Percentiles rank a stretch among this genome's conserved stretches.
Evolutionary conservation across 1,140 invertebrate species (phyloP).

Genomic region (Anastrepha obliqua): DNA sequence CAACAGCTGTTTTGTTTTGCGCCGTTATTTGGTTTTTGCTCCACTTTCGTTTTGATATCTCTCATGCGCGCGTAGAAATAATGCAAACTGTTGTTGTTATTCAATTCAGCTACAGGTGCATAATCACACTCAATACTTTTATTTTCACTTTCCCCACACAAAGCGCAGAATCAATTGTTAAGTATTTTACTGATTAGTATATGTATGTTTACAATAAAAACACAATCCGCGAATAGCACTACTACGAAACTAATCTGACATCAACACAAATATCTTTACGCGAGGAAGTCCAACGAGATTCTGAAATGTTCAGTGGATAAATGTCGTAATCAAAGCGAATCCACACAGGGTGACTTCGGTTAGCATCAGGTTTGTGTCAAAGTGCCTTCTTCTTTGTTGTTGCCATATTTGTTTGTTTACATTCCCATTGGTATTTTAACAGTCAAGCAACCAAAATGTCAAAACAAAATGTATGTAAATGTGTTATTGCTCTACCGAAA

Average conservation of each 20-base stretch:
- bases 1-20: slow-evolving; percentile 49
- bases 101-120: slow-evolving; percentile 38
- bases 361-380: background rate
- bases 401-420: too few species aligned
- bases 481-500: too few species aligned
- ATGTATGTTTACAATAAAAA: background rate
- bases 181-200: background rate
- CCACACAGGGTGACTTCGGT: too few species aligned
- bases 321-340: slow-evolving; percentile 22
- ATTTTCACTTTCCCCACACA: slow-evolving; percentile 26
- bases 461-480: too few species aligned
- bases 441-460: too few species aligned
- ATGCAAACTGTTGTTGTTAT: background rate
- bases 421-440: too few species aligned
- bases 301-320: background rate
- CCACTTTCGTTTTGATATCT: slow-evolving; percentile 30
- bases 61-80: background rate
- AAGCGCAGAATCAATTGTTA: slow-evolving; percentile 12
- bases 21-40: slow-evolving; percentile 29
- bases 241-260: background rate
- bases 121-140: background rate
- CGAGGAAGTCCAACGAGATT: slow-evolving; percentile 26
- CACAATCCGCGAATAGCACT: background rate
- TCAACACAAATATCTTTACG: background rate
- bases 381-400: too few species aligned